phyloP scores from a whole-genome alignment of 2,888 invertebrate genomes.

The Plagodis dolabraria region DNA sequence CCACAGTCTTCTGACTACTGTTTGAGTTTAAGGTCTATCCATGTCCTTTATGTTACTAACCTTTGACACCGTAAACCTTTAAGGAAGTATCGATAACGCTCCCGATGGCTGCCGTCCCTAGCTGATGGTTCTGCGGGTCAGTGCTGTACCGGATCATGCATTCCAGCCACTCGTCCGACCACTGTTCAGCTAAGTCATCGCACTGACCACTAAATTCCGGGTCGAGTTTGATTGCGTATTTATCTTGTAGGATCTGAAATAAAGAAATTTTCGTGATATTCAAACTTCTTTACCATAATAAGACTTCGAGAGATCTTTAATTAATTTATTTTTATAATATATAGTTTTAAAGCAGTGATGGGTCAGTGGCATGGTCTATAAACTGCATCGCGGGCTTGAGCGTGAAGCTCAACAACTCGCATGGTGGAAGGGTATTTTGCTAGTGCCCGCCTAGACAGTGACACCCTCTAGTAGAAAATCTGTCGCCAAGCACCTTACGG shows the following conservation, averaged over 20 bases:
- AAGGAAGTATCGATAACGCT: constrained; percentile 85
- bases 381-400: too few relatives aligned
- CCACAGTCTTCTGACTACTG: neutral
- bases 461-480: too few relatives aligned
- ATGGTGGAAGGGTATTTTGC: too few relatives aligned
- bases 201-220: constrained; percentile 68
- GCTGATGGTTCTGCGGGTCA: constrained; percentile 92
- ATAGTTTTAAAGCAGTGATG: too few relatives aligned
- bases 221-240: constrained; percentile 74
- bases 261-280: neutral
- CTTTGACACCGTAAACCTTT: constrained; percentile 80
- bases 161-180: constrained; percentile 88
- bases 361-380: too few relatives aligned
- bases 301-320: too few relatives aligned
- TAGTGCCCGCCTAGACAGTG: too few relatives aligned
- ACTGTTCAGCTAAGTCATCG: constrained; percentile 50
- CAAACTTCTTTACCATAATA: too few relatives aligned
- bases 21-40: too few relatives aligned
- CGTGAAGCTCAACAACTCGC: too few relatives aligned
- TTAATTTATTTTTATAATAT: too few relatives aligned
- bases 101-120: constrained; percentile 91
- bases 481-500: too few relatives aligned
- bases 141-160: constrained; percentile 89
- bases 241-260: constrained; percentile 61
- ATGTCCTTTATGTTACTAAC: constrained; percentile 48